These are phyloP conservation scores for Notocelia uddmanniana DNA, from an alignment of 2,888 invertebrate genomes.

Conservation along the genomic window DNA sequence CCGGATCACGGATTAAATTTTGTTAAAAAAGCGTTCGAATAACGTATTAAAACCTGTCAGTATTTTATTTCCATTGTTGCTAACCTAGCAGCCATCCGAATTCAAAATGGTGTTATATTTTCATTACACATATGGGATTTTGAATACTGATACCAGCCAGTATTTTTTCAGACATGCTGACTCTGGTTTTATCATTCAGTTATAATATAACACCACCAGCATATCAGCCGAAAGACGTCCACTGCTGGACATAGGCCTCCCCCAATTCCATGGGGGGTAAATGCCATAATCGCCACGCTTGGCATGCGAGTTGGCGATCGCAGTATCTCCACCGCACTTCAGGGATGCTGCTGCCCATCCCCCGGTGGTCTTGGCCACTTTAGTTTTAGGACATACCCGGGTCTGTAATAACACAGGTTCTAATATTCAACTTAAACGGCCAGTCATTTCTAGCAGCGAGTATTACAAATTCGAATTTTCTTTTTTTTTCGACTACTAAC, in stretches of 20 bases:
- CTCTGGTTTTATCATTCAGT: not conserved
- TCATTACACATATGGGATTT: not conserved
- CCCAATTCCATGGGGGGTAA: too few relatives aligned
- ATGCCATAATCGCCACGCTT: too few relatives aligned
- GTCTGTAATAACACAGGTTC: too few relatives aligned
- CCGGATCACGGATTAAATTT: conserved; percentile 24
- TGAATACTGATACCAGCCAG: not conserved
- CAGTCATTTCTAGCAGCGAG: not conserved
- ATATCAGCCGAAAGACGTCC: too few relatives aligned
- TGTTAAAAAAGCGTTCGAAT: conserved; percentile 15
- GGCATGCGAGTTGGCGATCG: too few relatives aligned
- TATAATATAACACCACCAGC: too few relatives aligned
- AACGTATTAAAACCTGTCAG: conserved; percentile 30
- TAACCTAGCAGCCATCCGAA: conserved; percentile 26
- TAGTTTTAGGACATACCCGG: too few relatives aligned
- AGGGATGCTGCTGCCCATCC: too few relatives aligned
- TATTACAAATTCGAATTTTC: not conserved
- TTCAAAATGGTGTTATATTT: conserved; percentile 20
- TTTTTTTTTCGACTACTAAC: conserved; percentile 18
- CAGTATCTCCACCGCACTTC: too few relatives aligned
- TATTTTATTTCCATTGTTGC: conserved; percentile 21
- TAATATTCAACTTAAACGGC: not conserved
- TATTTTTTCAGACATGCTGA: not conserved
- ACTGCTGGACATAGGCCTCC: too few relatives aligned
- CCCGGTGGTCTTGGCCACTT: too few relatives aligned